phyloP scores from a whole-genome alignment of 1,140 invertebrate species.

The Cotesia vestalis region DNA sequence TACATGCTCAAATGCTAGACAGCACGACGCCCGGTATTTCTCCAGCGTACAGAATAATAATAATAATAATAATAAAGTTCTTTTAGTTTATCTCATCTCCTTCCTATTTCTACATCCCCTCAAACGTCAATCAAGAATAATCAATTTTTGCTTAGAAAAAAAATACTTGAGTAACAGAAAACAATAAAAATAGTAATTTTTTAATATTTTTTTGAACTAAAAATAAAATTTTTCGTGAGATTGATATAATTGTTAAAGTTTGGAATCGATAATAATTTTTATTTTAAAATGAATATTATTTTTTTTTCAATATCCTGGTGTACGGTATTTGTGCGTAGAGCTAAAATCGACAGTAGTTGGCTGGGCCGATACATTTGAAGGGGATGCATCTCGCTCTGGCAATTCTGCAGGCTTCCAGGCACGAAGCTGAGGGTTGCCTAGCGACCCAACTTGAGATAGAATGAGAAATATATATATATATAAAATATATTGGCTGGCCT shows the following conservation, averaged over 20 bases:
- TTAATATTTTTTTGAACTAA: no score
- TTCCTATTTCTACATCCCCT: neutral
- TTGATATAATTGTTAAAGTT: no score
- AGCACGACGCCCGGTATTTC: conserved; percentile 32
- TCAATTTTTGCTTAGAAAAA: no score
- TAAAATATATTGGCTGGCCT: conserved; percentile 25
- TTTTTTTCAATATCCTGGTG: neutral
- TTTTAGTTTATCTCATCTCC: no score
- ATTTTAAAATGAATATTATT: neutral
- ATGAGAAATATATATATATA: conserved; percentile 7
- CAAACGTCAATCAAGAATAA: no score
- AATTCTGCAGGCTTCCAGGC: conserved; percentile 38
- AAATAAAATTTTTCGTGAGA: no score
- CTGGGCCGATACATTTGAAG: conserved; percentile 19
- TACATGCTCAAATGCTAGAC: conserved; percentile 14
- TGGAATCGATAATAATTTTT: no score
- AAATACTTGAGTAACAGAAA: no score
- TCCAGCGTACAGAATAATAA: neutral
- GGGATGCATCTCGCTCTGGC: conserved; percentile 26
- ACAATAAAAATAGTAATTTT: no score
- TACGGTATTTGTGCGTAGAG: neutral
- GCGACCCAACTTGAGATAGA: conserved; percentile 31
- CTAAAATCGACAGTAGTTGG: conserved; percentile 13
- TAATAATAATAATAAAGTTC: no score
- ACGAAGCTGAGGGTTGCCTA: conserved; percentile 40